phyloP scores from a whole-genome alignment of 2,797 vertebrate species.

The Sebastes minor region DNA sequence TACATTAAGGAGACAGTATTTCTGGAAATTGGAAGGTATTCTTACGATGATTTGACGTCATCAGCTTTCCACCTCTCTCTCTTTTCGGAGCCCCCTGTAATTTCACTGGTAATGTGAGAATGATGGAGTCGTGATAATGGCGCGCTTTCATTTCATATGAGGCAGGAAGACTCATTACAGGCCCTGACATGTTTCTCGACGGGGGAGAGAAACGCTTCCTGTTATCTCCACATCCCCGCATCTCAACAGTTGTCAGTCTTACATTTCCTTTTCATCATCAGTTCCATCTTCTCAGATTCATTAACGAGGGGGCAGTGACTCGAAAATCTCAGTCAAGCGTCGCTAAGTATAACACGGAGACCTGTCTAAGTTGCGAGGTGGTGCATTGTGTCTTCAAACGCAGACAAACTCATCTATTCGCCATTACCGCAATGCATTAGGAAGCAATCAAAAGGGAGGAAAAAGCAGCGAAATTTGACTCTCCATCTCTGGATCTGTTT shows the following conservation, averaged over 20 bases:
- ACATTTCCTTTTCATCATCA: conserved; percentile 62
- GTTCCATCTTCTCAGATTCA: conserved; percentile 54
- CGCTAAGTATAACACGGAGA: conserved; percentile 22
- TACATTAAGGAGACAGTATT: conserved; percentile 36
- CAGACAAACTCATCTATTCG: conserved; percentile 14
- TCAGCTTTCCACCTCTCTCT: conserved; percentile 20
- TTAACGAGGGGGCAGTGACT: conserved; percentile 27
- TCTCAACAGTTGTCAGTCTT: conserved; percentile 68
- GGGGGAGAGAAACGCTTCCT: conserved; percentile 47
- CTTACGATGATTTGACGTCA: conserved; percentile 49
- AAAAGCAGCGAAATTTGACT: not conserved
- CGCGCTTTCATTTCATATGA: conserved; percentile 67
- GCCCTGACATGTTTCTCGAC: conserved; percentile 51
- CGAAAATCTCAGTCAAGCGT: conserved; percentile 24
- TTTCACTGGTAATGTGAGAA: conserved; percentile 69
- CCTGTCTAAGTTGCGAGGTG: conserved; percentile 14
- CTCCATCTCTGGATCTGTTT: conserved; percentile 18
- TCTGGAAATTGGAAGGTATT: conserved; percentile 55
- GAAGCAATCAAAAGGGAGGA: not conserved
- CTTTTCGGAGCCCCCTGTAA: conserved; percentile 52
- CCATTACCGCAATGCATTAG: not conserved
- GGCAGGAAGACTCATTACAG: conserved; percentile 69
- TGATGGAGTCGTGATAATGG: conserved; percentile 71
- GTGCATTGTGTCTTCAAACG: conserved; percentile 19
- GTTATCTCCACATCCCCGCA: conserved; percentile 44